These are phyloP conservation scores for Alviniconcha marisindica DNA, from an alignment of 1,140 invertebrate genomes.

Conservation along the genomic window DNA sequence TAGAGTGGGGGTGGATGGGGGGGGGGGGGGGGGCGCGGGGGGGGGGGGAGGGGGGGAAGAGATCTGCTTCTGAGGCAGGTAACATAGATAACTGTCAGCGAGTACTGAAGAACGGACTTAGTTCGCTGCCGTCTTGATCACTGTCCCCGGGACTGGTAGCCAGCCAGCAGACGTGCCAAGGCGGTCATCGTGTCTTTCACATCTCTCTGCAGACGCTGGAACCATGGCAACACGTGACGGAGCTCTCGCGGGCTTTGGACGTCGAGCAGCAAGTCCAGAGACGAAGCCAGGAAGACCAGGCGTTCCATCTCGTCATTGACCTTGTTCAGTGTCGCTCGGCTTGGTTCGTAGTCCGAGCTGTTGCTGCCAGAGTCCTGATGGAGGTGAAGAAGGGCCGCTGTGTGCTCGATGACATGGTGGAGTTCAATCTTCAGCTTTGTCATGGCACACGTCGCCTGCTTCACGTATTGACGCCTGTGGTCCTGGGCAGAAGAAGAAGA, in stretches of 20 bases:
- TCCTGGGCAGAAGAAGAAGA: too few species aligned
- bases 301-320: neutral
- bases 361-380: neutral
- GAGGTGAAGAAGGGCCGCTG: neutral
- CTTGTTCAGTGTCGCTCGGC: neutral
- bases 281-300: neutral
- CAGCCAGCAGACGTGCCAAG: too few species aligned
- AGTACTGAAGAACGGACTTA: too few species aligned
- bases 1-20: too few species aligned
- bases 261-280: neutral
- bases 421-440: conserved; percentile 4
- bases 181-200: neutral
- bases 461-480: neutral
- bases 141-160: too few species aligned
- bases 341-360: neutral
- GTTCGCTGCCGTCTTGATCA: too few species aligned
- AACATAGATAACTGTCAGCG: too few species aligned
- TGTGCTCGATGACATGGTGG: neutral
- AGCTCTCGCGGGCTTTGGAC: neutral
- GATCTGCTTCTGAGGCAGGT: too few species aligned
- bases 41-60: too few species aligned
- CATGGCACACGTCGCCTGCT: neutral
- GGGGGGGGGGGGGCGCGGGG: too few species aligned
- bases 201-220: neutral
- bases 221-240: neutral